Base-by-base conservation (phyloP, 35 echinoderm and acorn worm species). In the Strongylocentrotus purpuratus region DNA sequence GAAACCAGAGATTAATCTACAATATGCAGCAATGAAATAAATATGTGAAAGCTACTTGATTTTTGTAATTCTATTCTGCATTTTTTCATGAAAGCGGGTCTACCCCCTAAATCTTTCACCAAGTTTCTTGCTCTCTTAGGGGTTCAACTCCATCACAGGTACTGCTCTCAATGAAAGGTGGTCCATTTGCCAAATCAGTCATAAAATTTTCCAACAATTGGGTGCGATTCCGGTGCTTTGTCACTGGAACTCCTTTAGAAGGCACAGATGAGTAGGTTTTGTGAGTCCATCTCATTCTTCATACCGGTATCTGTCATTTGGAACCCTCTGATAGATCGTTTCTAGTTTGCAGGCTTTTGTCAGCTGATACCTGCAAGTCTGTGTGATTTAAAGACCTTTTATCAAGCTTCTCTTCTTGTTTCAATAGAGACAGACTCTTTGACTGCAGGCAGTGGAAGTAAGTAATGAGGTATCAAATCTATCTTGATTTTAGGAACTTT, bases 201-300 rank as follows among this genome's bases (percentile, higher is more conserved):
- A n/a, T 78, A 78, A 78, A 59, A 78, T 78, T 78, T 78, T n/a
- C 20, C 65, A 78, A 78, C 65, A 78, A 78, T 78, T 28, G 65
- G 11, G 65, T 78, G 28, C 22, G 65, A 78, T 78, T 78, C 65
- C 65, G 65, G 65, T 78, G 65, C 18, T 78, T 28, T 78, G 65
- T 78, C 65, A n/a, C 25, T 22, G 0, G 6, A 78, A 78, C 0
- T 78, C 7, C 65, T 78, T 25, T n/a, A 8, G 65, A 78, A 78
- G 65, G 65, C 20, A 78, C 65, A 78, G 65, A 78, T n/a, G 65
- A 78, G 65, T 78, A n/a, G 65, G 65, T 78, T 78, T 78, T 78
- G 22, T 5, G 65, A 25, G 65, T 28, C 28, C 65, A 78, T 78
- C 65, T 28, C 65, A 78, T 78, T 78, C 65, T 71, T 28, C 22